These are phyloP conservation scores for Melanotaenia pygmaea DNA, from an alignment of 2,797 vertebrate species.

Conservation along the genomic window DNA sequence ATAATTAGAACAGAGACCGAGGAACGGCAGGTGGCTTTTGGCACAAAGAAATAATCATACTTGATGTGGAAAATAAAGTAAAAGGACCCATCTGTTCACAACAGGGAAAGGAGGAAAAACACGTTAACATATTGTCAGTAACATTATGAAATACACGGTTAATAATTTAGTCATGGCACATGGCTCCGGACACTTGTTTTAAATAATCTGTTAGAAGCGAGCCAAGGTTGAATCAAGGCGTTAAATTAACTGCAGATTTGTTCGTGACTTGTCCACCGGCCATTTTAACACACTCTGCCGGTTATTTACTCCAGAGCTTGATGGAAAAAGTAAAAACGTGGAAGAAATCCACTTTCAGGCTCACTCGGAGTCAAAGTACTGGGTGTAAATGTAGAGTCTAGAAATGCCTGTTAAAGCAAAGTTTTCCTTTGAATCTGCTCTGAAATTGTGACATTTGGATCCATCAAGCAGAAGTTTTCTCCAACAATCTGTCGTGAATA, in stretches of 20 bases:
- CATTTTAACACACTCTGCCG: constrained; percentile 65
- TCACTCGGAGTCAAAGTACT: too few species aligned
- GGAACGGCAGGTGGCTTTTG: constrained; percentile 99
- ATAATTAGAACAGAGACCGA: constrained; percentile 98
- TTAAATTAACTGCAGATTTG: constrained; percentile 71
- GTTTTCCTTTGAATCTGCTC: too few species aligned
- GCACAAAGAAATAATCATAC: constrained; percentile 99
- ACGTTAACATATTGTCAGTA: constrained; percentile 99
- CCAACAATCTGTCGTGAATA: too few species aligned
- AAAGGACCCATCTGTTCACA: constrained; percentile 99
- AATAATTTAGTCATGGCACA: constrained; percentile 97
- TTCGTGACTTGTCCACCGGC: constrained; percentile 55
- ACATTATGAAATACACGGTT: constrained; percentile 99
- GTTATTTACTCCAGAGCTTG: constrained; percentile 53
- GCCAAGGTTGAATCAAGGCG: constrained; percentile 57
- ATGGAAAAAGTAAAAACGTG: constrained; percentile 22
- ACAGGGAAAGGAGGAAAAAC: constrained; percentile 94
- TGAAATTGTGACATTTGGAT: too few species aligned
- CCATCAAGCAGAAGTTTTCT: too few species aligned
- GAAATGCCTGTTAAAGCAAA: too few species aligned
- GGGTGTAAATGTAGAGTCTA: too few species aligned
- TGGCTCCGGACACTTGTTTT: constrained; percentile 87
- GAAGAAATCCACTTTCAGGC: too few species aligned
- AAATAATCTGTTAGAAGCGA: constrained; percentile 80
- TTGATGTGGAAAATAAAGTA: constrained; percentile 99